phyloP scores from a whole-genome alignment of 2,113 vertebrate genomes.

The Otolemur garnettii region DNA sequence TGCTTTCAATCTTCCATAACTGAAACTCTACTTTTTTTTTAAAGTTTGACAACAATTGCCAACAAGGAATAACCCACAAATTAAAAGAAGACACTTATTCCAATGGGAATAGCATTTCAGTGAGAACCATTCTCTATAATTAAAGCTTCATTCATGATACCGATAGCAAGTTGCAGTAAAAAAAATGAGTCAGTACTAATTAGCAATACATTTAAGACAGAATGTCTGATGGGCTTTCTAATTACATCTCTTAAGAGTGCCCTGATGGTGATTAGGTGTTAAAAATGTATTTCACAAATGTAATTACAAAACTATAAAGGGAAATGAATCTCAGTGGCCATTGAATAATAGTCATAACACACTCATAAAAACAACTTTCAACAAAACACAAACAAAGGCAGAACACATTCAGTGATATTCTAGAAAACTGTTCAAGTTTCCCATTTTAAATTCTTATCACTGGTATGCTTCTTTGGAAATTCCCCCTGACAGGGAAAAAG shows the following conservation, averaged over 20 bases:
- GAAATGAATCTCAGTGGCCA: constrained; percentile 40
- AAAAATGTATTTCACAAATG: constrained; percentile 66
- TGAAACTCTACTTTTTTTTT: constrained; percentile 28
- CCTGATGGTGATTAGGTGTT: constrained; percentile 61
- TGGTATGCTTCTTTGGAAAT: constrained; percentile 40
- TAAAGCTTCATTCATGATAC: constrained; percentile 49
- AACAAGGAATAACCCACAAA: neutral
- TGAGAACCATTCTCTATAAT: neutral
- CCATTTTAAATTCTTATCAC: neutral
- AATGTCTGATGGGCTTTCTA: constrained; percentile 62
- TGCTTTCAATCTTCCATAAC: neutral
- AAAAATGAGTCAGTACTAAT: constrained; percentile 57
- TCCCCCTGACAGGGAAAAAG: neutral
- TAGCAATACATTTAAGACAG: constrained; percentile 60
- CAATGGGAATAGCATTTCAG: neutral
- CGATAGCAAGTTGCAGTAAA: constrained; percentile 6
- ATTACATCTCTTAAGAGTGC: constrained; percentile 59
- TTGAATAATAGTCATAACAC: constrained; percentile 19
- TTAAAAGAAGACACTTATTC: constrained; percentile 36
- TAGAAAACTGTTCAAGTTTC: neutral
- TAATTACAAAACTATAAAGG: constrained; percentile 65
- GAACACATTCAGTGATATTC: neutral
- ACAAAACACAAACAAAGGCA: constrained; percentile 7
- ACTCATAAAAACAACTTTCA: constrained; percentile 11
- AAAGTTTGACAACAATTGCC: constrained; percentile 13